Evolutionary conservation across 92 coral and sea anemone species (phyloP), one percentile per base, ranked within the genome.

Genomic region (Nematostella vectensis): DNA sequence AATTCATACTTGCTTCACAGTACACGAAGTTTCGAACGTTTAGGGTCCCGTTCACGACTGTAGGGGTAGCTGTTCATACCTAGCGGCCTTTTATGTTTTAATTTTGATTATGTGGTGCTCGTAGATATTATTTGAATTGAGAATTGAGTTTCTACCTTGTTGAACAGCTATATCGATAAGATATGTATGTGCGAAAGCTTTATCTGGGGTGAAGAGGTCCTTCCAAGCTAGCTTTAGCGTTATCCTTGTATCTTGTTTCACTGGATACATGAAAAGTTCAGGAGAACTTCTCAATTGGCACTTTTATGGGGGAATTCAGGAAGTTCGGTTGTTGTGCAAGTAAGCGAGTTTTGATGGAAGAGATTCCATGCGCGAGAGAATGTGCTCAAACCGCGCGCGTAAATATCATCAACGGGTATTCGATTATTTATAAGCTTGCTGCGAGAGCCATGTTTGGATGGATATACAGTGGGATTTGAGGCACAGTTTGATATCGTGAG

Each of bases 171-270:
- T n/a, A 27, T 3, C 52, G 72, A 66, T 66, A 66, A 66, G 63
- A 45, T 16, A 43, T 51, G 55, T 66, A 43, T 37, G 62, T 66
- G 55, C 47, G 61, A 36, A 65, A 23, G 57, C 54, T 66, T 66
- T 66, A 66, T 66, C 72, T 66, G 13, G 19, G 72, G 72, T 66
- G 72, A 66, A 58, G 57, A 59, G 72, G 57, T 59, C 47, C 43
- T 43, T 48, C 33, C 47, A 43, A 23, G 62, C 48, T 39, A 59
- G 33, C 53, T 55, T 39, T 20, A 29, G 61, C 61, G 55, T 66
- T 66, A 66, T 66, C 63, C 55, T 4, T 13, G 59, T 18, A 65
- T 65, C 71, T 57, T 16, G 63, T 66, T 66, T 66, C 72, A 66
- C 28, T 51, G 54, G 57, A 50, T 53, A 39, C 57, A 50, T 49